These are phyloP conservation scores for Sarcophaga caerulescens DNA, from an alignment of 2,888 invertebrate species.

Conservation along the genomic window DNA sequence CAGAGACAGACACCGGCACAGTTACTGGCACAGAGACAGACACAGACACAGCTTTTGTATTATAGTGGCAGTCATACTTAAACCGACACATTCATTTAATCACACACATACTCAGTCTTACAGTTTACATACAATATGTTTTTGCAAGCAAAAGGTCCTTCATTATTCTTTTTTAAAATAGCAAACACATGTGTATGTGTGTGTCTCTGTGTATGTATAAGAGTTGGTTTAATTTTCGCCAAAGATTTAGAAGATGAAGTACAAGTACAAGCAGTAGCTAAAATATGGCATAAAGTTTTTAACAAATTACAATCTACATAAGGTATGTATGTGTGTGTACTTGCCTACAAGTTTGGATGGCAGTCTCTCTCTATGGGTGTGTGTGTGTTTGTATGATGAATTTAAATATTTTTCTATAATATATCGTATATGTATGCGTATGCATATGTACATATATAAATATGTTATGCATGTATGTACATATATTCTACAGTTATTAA, in stretches of 20 bases:
- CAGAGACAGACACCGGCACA: constrained; percentile 1
- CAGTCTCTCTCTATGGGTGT: background rate
- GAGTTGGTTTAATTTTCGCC: constrained; percentile 20
- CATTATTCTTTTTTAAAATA: constrained; percentile 1
- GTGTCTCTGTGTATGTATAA: background rate
- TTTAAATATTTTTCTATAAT: constrained; percentile 39
- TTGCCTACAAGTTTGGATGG: background rate
- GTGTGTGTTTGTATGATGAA: constrained; percentile 44
- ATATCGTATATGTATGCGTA: background rate
- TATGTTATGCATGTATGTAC: background rate
- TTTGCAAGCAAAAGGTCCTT: constrained; percentile 25
- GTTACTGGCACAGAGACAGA: constrained; percentile 1
- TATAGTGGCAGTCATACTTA: background rate
- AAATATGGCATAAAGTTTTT: constrained; percentile 56
- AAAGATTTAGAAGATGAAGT: constrained; percentile 44
- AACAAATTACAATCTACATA: constrained; percentile 36
- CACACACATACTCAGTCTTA: background rate
- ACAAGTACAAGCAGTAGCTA: constrained; percentile 17
- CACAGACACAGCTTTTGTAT: background rate
- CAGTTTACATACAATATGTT: background rate
- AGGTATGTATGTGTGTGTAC: too few relatives aligned
- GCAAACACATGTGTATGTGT: background rate
- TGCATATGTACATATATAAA: background rate
- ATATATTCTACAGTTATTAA: constrained; percentile 45
- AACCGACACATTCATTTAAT: constrained; percentile 1